Percentiles rank a stretch among this genome's conserved stretches.
phyloP scores from a whole-genome alignment of 2,888 invertebrate genomes.

The Campopleginae sp. region DNA sequence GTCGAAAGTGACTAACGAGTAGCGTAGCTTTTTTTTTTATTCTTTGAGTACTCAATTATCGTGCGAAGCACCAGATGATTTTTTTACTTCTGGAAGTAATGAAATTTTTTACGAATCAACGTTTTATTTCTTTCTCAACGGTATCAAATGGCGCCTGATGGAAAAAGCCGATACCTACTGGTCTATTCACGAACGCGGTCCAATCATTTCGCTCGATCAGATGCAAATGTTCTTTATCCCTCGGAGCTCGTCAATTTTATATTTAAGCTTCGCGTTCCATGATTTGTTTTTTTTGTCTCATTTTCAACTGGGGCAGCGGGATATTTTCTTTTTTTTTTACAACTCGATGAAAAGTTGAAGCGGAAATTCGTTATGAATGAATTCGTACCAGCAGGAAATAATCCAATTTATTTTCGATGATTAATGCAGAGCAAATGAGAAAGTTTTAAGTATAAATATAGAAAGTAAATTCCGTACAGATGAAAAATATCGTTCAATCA shows the following conservation, averaged over 20 bases:
- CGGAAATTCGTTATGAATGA: not conserved
- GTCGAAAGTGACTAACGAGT: no score
- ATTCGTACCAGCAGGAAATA: not conserved
- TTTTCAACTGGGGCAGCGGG: not conserved
- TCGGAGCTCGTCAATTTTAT: constrained; percentile 21
- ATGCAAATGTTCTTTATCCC: constrained; percentile 38
- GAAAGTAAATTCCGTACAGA: not conserved
- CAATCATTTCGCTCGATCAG: constrained; percentile 52
- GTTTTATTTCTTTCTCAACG: constrained; percentile 30
- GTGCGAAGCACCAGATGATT: constrained; percentile 17
- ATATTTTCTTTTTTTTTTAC: constrained; percentile 6
- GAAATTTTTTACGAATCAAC: constrained; percentile 19
- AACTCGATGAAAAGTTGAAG: not conserved
- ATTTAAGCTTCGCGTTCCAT: not conserved
- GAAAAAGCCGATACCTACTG: constrained; percentile 41
- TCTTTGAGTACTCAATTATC: not conserved
- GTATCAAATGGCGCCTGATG: constrained; percentile 13
- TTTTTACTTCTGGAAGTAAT: constrained; percentile 6
- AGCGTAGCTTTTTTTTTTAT: no score
- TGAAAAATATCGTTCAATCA: not conserved
- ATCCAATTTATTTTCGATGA: not conserved
- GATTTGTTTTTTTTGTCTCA: not conserved
- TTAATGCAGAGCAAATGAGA: not conserved
- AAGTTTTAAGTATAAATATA: not conserved
- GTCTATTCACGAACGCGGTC: constrained; percentile 29